These are phyloP conservation scores for Torymus aiolomorphi DNA, from an alignment of 2,888 invertebrate species.

Conservation along the genomic window DNA sequence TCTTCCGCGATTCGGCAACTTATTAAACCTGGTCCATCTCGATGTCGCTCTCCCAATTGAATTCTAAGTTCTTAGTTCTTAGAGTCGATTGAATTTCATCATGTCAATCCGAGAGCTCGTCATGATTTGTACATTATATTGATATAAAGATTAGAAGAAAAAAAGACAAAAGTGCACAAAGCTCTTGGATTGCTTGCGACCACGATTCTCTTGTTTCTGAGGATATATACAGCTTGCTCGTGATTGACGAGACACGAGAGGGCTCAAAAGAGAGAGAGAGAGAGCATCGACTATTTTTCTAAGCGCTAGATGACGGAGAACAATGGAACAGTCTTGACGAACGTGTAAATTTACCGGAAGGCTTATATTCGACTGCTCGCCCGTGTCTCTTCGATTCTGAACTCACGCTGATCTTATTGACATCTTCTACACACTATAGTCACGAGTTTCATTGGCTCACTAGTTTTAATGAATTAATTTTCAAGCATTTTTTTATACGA, in stretches of 20 bases:
- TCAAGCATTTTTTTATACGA: conserved; percentile 16
- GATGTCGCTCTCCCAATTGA: conserved; percentile 35
- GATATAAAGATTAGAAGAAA: no score
- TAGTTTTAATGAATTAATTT: conserved; percentile 1
- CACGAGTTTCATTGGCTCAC: conserved; percentile 14
- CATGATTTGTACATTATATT: conserved; percentile 1
- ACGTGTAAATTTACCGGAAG: neutral
- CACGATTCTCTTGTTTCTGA: conserved; percentile 9
- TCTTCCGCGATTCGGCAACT: conserved; percentile 16
- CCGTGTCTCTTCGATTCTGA: conserved; percentile 23
- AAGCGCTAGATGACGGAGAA: no score
- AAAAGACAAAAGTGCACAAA: neutral
- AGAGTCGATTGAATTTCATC: conserved; percentile 2
- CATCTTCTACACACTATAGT: conserved; percentile 12
- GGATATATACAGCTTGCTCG: neutral
- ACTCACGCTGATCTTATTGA: conserved; percentile 2
- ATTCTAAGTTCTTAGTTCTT: conserved; percentile 18
- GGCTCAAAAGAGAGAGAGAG: no score
- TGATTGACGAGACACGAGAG: conserved; percentile 9
- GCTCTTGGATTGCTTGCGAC: conserved; percentile 27
- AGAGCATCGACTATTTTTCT: neutral
- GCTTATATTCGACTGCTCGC: neutral
- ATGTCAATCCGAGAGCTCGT: conserved; percentile 24
- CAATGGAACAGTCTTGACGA: no score
- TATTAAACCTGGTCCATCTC: conserved; percentile 24